Evolutionary conservation across 1,140 invertebrate genomes (phyloP), one percentile per base, ranked within the genome.

Genomic region (Scaptomyza montana): DNA sequence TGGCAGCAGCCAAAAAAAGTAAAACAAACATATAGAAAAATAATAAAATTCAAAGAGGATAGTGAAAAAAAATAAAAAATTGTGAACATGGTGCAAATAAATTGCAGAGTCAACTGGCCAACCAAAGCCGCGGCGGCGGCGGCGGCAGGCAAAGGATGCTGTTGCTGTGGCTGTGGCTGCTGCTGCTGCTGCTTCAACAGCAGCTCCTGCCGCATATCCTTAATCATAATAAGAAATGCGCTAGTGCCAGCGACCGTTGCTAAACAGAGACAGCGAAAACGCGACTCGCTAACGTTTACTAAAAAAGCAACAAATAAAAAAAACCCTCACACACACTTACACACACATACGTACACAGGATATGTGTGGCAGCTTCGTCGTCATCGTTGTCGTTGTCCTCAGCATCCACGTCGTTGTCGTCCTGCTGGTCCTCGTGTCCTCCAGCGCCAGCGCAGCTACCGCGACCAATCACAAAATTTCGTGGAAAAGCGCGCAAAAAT

Each of bases 221-320:
- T 87, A 84, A 89, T 87, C 84, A 87, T 87, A 87, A 87, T 87
- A 87, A 87, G 84, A 89, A 87, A 89, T 87, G 72, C 84, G 84
- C 84, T 77, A 89, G 81, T 76, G 76, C 69, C 80, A 53, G 21
- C 62, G 56, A 55, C 65, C 19, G 36, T 43, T 62, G 72, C 67
- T 43, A 71, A 79, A 89, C 85, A 89, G 84, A 84, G 85, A 89
- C 77, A 68, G 84, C 64, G 70, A 69, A 67, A 77, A 47, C 74
- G 84, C 84, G 79, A 87, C 78, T 80, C 70, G 78, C 78, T 70
- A 67, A 6, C 39, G 8, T 36, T 36, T 9, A 36, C 33, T 36
- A 36, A 2, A 9, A 36, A 2, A 36, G 6, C 5, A 36, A 1
- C 72, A 65, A 78, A 78, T 79, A 82, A 82, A 72, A 64, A 54